Evolutionary conservation across 2,113 vertebrate genomes (phyloP).

Genomic region (Prochilodus magdalenae): DNA sequence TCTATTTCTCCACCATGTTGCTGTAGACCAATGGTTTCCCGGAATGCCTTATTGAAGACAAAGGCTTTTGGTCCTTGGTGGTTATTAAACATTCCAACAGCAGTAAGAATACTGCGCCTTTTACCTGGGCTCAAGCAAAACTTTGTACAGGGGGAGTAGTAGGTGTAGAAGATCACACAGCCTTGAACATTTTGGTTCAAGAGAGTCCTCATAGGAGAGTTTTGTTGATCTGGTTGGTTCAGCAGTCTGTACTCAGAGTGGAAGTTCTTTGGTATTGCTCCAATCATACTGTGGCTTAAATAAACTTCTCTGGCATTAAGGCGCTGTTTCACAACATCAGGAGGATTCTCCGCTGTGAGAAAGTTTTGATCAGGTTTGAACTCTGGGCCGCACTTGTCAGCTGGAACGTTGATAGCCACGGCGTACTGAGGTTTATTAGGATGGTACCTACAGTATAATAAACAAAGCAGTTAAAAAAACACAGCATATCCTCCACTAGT

Average conservation of each 20-base stretch:
- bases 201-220: background rate
- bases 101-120: background rate
- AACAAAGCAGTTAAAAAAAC: background rate
- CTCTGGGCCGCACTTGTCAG: background rate
- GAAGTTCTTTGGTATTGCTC: background rate
- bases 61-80: background rate
- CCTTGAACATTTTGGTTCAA: background rate
- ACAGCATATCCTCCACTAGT: no score
- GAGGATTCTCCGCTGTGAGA: no score
- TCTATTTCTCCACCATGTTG: no score
- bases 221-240: background rate
- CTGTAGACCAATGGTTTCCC: background rate
- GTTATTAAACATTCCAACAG: background rate
- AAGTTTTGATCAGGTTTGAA: background rate
- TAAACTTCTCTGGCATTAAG: background rate
- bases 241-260: background rate
- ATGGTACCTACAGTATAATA: background rate
- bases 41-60: background rate
- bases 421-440: background rate
- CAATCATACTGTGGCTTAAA: background rate
- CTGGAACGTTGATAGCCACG: conserved; percentile 1
- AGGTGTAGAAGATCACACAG: no score
- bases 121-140: background rate
- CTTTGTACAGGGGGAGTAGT: background rate
- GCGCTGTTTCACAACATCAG: background rate